Percentiles rank a stretch among this genome's conserved stretches.
Conservation (phyloP, 2,113 vertebrate species). For the Danionella cerebrum region DNA sequence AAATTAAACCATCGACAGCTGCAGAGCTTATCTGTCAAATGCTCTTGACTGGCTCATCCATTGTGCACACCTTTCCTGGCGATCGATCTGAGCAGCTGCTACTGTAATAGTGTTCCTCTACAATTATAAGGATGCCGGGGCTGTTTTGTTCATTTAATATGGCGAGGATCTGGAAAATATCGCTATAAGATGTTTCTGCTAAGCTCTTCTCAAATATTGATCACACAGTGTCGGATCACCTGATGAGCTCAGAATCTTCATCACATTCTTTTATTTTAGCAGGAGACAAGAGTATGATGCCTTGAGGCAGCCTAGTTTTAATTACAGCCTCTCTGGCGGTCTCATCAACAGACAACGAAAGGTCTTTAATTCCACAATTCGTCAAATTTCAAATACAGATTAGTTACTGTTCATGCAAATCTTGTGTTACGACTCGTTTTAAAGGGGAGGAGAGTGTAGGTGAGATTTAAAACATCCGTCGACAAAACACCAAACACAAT, state of each 20-base stretch:
- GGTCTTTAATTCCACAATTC: slow-evolving; percentile 87
- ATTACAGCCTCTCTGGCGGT: slow-evolving; percentile 72
- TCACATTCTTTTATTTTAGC: not conserved
- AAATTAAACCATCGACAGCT: slow-evolving; percentile 11
- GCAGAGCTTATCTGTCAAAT: not conserved
- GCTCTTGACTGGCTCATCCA: not conserved
- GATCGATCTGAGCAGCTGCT: not conserved
- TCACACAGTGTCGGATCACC: not conserved
- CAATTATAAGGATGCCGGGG: not conserved
- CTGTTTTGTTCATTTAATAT: slow-evolving; percentile 11
- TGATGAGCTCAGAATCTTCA: not conserved
- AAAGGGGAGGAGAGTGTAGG: no score
- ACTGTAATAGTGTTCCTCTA: slow-evolving; percentile 7
- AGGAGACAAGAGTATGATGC: slow-evolving; percentile 33
- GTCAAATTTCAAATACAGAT: slow-evolving; percentile 86
- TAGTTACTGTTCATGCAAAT: slow-evolving; percentile 68
- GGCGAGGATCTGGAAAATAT: slow-evolving; percentile 1
- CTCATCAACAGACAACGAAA: slow-evolving; percentile 79
- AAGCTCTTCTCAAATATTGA: not conserved
- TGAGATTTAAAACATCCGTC: no score
- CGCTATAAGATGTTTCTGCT: not conserved
- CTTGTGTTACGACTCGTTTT: slow-evolving; percentile 75
- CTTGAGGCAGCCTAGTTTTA: slow-evolving; percentile 60
- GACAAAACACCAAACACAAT: no score
- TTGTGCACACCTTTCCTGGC: not conserved